These are phyloP conservation scores for Hirudinaria manillensis DNA, from an alignment of 2,888 invertebrate genomes.

Conservation along the genomic window DNA sequence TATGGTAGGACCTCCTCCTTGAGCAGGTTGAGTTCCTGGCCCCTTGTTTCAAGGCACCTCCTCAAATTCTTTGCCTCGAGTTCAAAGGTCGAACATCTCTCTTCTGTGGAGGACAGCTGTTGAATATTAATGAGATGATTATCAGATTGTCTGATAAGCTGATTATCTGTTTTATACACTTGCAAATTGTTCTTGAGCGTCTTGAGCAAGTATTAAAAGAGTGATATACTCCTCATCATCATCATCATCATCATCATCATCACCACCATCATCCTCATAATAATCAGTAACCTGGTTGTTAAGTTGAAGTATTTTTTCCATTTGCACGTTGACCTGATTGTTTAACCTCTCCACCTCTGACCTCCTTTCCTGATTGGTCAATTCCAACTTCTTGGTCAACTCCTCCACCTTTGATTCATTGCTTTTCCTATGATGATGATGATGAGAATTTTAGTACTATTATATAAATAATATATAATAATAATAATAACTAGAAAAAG, in stretches of 20 bases:
- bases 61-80: slow-evolving; percentile 44
- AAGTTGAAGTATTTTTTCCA: slow-evolving; percentile 34
- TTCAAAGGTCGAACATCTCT: slow-evolving; percentile 42
- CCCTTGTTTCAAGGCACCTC: slow-evolving; percentile 43
- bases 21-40: slow-evolving; percentile 57
- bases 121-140: slow-evolving; percentile 1
- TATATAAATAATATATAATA: neutral
- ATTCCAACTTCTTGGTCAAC: slow-evolving; percentile 40
- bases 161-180: no score
- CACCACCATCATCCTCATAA: neutral
- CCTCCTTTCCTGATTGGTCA: neutral
- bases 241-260: neutral
- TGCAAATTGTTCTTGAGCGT: no score
- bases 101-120: slow-evolving; percentile 45
- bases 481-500: neutral
- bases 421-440: slow-evolving; percentile 28
- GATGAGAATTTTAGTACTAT: neutral
- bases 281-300: slow-evolving; percentile 37
- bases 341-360: slow-evolving; percentile 42
- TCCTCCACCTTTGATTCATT: slow-evolving; percentile 41
- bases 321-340: slow-evolving; percentile 42
- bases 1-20: slow-evolving; percentile 59
- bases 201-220: no score
- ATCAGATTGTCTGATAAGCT: no score
- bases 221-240: no score